A percentile compares a stretch with the other conserved stretches of the same genome.
Evolutionary conservation across 1,140 invertebrate genomes (phyloP).

Genomic region (Lepidurus couesii): DNA sequence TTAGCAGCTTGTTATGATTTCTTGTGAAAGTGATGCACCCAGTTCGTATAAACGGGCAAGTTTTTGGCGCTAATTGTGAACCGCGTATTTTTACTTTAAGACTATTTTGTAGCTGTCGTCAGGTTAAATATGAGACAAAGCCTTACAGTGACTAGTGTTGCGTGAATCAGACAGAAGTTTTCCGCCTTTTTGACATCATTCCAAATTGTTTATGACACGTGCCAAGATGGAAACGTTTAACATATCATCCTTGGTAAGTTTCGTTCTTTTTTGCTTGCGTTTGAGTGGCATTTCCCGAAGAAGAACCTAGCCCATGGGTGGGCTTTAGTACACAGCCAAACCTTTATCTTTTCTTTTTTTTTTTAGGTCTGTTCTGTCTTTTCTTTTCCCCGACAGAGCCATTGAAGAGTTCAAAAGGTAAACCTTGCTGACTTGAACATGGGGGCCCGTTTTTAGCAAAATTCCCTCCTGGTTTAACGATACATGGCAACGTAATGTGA

Average conservation of each 20-base stretch:
- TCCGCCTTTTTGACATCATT: not conserved
- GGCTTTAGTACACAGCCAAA: slow-evolving; percentile 8
- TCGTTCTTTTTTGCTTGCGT: not conserved
- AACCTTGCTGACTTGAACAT: not conserved
- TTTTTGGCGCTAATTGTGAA: no score
- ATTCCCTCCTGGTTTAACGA: not conserved
- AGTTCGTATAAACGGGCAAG: no score
- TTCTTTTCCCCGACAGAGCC: not conserved
- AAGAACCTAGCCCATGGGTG: not conserved
- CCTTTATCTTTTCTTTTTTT: not conserved
- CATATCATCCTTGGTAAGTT: not conserved
- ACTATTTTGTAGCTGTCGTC: not conserved
- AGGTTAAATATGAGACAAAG: not conserved
- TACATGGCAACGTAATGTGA: not conserved
- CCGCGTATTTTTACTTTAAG: no score
- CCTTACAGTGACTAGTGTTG: not conserved
- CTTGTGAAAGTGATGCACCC: no score
- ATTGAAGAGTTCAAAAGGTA: not conserved
- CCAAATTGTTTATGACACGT: slow-evolving; percentile 10
- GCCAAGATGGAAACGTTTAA: not conserved
- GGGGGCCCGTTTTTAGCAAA: not conserved
- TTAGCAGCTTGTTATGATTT: no score
- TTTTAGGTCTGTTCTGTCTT: not conserved
- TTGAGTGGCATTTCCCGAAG: not conserved
- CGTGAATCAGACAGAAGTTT: not conserved